Percentiles rank a stretch among this genome's conserved stretches.
Evolutionary conservation across 2,113 vertebrate genomes (phyloP).

Genomic region (Thamnophis sirtalis): DNA sequence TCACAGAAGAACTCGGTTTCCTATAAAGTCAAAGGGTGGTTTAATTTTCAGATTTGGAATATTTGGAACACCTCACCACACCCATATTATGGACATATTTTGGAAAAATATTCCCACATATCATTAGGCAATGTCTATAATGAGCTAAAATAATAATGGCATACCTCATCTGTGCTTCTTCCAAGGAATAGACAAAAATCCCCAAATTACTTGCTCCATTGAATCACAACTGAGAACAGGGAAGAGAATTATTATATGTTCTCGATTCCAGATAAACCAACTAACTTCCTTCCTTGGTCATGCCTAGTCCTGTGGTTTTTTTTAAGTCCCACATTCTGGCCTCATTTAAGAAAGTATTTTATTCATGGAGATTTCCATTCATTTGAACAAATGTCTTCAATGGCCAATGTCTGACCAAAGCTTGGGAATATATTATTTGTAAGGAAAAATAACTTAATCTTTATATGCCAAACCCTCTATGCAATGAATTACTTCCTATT

Average conservation of each 20-base stretch:
- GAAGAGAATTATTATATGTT: slow-evolving; percentile 63
- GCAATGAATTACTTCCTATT: slow-evolving; percentile 50
- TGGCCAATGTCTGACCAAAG: slow-evolving; percentile 1
- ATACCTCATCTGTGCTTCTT: neutral
- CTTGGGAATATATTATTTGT: slow-evolving; percentile 7
- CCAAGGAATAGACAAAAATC: slow-evolving; percentile 8
- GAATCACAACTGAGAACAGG: slow-evolving; percentile 37
- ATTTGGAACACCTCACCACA: neutral
- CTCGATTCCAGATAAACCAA: slow-evolving; percentile 60
- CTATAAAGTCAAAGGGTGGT: neutral
- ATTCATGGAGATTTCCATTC: slow-evolving; percentile 51
- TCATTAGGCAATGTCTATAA: neutral
- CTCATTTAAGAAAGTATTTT: slow-evolving; percentile 26
- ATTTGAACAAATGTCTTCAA: neutral
- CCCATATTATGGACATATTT: neutral
- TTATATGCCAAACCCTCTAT: slow-evolving; percentile 9
- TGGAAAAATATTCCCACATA: neutral
- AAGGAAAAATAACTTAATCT: slow-evolving; percentile 49
- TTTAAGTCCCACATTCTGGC: slow-evolving; percentile 23
- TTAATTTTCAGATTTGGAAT: neutral
- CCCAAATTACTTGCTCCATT: slow-evolving; percentile 8
- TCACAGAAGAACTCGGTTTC: neutral
- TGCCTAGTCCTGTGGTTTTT: slow-evolving; percentile 39
- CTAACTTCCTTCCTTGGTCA: slow-evolving; percentile 63
- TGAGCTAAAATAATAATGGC: neutral